Evolutionary conservation across 1,140 invertebrate species (phyloP), one percentile per base, ranked within the genome.

Genomic region (Heliconius nattereri): DNA sequence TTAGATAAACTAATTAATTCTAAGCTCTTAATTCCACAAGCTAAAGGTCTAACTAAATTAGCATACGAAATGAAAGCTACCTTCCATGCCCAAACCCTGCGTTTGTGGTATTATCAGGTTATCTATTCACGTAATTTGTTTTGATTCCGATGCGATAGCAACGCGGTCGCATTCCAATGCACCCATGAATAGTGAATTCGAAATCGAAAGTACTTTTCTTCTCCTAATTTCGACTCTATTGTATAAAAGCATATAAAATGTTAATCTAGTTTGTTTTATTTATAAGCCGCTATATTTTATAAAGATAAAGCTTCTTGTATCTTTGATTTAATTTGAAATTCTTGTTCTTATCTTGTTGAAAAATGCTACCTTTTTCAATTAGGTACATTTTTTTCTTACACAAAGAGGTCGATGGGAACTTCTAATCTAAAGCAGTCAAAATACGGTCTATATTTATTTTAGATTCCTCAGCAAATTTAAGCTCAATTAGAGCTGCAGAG

Each of bases 171-270:
- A 79, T 75, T 75, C 78, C 79, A 26, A 80, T 77, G 79, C 82
- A 80, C 45, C 73, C 49, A 79, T 80, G 75, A 80, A 77, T 74
- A 77, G 78, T 82, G 81, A 80, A 78, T 80, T 84, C 72, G 84
- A 90, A 87, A 90, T 82, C 76, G 86, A 89, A 87, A 89, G 84
- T 86, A 73, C 7, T 40, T 37, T 23, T 8, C 71, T 40, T 8
- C 71, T 37, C n/a, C 71, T 20, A 72, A 40, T 72, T 72, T 72
- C 37, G 23, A 73, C n/a, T 49, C 23, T 73, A 45, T 73, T n/a
- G n/a, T 73, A 26, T 40, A 26, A 57, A 57, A 57, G 8, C 23
- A 57, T 2, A 23, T 57, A 57, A 52, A 35, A 73, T 35, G 71
- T 73, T 45, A 73, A 72, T 72, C 11, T 40, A 16, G 1, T 20